These are phyloP conservation scores for Babylonia areolata DNA, from an alignment of 1,140 invertebrate genomes.

Conservation along the genomic window DNA sequence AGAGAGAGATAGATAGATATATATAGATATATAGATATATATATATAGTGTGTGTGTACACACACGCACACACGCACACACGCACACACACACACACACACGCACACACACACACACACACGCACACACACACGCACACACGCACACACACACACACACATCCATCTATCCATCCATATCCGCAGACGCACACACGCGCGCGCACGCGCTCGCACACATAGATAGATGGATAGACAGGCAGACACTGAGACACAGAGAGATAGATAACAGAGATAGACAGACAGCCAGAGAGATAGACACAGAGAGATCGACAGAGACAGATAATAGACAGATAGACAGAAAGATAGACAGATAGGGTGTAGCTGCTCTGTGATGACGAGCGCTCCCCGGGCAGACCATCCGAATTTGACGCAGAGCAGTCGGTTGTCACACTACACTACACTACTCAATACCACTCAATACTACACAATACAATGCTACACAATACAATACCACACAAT, in stretches of 20 bases:
- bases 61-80: not conserved
- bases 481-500: no score
- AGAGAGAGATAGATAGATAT: no score
- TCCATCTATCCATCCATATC: not conserved
- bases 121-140: not conserved
- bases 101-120: constrained; percentile 1
- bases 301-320: not conserved
- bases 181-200: not conserved
- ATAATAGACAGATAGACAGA: not conserved
- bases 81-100: constrained; percentile 6
- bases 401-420: no score
- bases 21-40: no score
- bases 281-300: not conserved
- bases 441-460: no score
- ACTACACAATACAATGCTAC: no score
- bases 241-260: not conserved
- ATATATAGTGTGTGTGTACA: not conserved
- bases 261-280: not conserved
- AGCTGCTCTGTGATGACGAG: no score
- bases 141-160: constrained; percentile 3
- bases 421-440: no score
- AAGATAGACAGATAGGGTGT: not conserved
- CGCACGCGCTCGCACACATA: not conserved
- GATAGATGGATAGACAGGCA: not conserved
- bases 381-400: no score